Conservation (phyloP, 2,113 vertebrate genomes). For the Podilymbus podiceps region DNA sequence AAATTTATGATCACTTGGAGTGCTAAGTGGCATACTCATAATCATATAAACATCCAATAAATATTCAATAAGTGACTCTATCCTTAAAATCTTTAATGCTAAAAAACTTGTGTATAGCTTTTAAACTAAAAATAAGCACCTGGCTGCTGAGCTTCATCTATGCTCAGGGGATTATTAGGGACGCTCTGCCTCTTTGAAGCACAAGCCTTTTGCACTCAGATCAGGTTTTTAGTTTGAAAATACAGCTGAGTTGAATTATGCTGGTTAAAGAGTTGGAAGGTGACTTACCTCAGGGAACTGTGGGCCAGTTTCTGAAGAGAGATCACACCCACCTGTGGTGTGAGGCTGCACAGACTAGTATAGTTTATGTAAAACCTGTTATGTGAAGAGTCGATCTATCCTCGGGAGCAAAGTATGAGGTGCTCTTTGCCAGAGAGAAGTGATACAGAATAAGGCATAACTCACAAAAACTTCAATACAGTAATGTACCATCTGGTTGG, state of each 20-base stretch:
- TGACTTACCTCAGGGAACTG: neutral
- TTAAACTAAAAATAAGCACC: neutral
- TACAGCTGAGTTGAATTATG: neutral
- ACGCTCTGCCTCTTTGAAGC: neutral
- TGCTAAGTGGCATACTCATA: neutral
- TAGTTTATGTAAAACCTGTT: neutral
- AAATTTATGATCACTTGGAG: fast-evolving
- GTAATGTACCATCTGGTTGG: neutral
- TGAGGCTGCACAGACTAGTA: neutral
- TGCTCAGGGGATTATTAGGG: neutral
- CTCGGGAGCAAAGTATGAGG: fast-evolving
- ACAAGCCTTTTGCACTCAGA: neutral
- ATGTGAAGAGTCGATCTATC: neutral
- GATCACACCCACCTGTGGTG: neutral
- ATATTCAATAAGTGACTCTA: neutral
- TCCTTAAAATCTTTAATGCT: neutral
- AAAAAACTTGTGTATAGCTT: neutral
- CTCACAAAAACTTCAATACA: neutral
- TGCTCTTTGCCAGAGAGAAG: neutral
- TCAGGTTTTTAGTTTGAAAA: neutral
- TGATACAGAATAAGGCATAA: neutral
- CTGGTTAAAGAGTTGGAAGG: neutral
- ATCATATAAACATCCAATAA: neutral
- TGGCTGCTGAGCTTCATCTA: neutral
- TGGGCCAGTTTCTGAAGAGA: neutral